phyloP scores from a whole-genome alignment of 2,888 invertebrate species.

The Zygogramma bicolorata region DNA sequence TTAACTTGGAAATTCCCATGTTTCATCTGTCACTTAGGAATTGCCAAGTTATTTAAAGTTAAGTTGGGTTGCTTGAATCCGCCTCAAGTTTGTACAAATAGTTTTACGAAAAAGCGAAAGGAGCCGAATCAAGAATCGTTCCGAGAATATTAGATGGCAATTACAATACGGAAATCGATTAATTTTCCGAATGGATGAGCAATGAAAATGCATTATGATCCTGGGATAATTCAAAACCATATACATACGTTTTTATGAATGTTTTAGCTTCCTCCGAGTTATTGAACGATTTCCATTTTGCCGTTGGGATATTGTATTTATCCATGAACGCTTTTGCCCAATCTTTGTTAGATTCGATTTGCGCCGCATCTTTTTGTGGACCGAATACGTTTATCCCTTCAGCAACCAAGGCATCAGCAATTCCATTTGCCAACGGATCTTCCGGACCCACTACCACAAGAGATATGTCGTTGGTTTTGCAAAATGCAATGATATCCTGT shows the following conservation, averaged over 20 bases:
- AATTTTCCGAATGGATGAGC: too few species aligned
- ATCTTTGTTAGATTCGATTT: slow-evolving; percentile 91
- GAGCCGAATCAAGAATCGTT: too few species aligned
- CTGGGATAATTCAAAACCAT: neutral
- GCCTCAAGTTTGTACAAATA: too few species aligned
- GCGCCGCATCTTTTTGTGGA: slow-evolving; percentile 84
- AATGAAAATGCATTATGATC: too few species aligned
- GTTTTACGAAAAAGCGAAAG: too few species aligned
- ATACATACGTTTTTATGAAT: slow-evolving; percentile 77
- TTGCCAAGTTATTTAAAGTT: too few species aligned
- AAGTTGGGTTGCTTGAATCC: too few species aligned
- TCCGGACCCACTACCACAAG: slow-evolving; percentile 95
- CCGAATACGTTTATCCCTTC: slow-evolving; percentile 87
- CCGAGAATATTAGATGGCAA: too few species aligned
- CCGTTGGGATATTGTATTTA: slow-evolving; percentile 90
- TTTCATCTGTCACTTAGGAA: too few species aligned
- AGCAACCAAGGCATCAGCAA: slow-evolving; percentile 79
- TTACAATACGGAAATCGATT: too few species aligned
- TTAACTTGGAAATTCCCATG: too few species aligned
- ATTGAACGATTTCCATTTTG: slow-evolving; percentile 84
- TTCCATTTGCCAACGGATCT: slow-evolving; percentile 90
- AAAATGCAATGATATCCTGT: slow-evolving; percentile 70
- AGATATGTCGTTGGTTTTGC: slow-evolving; percentile 76
- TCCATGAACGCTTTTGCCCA: slow-evolving; percentile 97
- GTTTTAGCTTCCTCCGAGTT: slow-evolving; percentile 80